phyloP scores from a whole-genome alignment of 2,797 vertebrate genomes.

The Halcyon smyrnensis region DNA sequence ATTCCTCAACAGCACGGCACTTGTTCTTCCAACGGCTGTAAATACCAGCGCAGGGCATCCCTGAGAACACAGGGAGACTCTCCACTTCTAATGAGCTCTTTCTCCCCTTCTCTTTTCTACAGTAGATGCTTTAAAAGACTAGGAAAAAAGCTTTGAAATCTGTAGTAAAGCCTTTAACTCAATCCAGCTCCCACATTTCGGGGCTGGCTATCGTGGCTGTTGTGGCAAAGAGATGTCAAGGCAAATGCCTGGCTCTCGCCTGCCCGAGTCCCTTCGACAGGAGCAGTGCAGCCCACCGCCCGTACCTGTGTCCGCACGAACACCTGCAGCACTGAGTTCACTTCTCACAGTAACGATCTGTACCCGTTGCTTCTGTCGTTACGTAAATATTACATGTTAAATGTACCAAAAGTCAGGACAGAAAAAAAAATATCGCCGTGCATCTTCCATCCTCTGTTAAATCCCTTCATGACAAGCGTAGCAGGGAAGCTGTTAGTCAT shows the following conservation, averaged over 20 bases:
- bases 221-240: neutral
- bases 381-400: neutral
- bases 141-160: constrained; percentile 10
- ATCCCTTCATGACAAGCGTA: neutral
- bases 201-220: neutral
- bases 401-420: neutral
- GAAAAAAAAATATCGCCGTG: neutral
- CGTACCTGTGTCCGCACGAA: fast-evolving
- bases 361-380: neutral
- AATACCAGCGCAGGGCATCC: neutral
- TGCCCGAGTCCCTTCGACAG: neutral
- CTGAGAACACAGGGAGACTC: neutral
- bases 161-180: neutral
- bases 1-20: neutral
- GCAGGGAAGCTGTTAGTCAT: neutral
- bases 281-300: neutral
- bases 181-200: neutral
- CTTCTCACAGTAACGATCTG: neutral
- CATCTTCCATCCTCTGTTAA: neutral
- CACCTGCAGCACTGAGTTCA: neutral
- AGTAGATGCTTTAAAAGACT: neutral
- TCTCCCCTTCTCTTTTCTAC: neutral
- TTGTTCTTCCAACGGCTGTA: neutral
- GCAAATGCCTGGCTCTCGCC: neutral
- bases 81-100: constrained; percentile 31